Evolutionary conservation across 2,797 vertebrate species (phyloP).

Genomic region (Falco concolor): DNA sequence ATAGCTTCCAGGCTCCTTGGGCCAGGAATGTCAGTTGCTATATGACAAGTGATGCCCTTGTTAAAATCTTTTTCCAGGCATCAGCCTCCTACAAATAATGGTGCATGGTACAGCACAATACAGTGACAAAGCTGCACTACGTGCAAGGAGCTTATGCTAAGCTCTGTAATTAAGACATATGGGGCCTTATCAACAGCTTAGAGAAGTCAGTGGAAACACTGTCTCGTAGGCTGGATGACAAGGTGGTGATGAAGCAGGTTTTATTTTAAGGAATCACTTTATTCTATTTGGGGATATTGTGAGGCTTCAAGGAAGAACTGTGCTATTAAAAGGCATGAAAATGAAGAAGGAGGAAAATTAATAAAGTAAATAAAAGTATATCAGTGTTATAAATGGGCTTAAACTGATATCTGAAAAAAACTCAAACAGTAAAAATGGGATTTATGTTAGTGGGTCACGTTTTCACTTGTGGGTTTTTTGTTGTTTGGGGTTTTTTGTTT

Average conservation of each 20-base stretch:
- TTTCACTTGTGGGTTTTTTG: neutral
- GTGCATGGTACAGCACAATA: neutral
- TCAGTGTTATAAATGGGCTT: neutral
- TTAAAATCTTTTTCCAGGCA: conserved; percentile 3
- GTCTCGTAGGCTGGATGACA: conserved; percentile 29
- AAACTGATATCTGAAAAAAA: neutral
- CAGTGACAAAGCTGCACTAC: neutral
- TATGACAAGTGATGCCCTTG: neutral
- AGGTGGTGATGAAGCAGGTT: conserved; percentile 40
- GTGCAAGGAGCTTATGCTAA: conserved; percentile 46
- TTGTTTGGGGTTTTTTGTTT: neutral
- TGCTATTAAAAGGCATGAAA: neutral
- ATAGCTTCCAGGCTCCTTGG: neutral
- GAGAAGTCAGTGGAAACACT: conserved; percentile 31
- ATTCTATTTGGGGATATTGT: neutral
- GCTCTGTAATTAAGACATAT: conserved; percentile 54
- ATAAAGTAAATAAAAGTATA: neutral
- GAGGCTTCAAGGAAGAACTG: neutral
- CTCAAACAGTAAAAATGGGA: neutral
- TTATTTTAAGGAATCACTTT: conserved; percentile 39
- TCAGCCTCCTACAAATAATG: neutral
- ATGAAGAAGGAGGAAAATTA: neutral
- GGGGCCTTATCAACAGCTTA: conserved; percentile 38
- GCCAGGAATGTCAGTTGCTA: neutral
- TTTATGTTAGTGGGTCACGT: neutral